A percentile compares a stretch with the other conserved stretches of the same genome.
phyloP scores from a whole-genome alignment of 1,140 invertebrate genomes.

The Dryas iulia region DNA sequence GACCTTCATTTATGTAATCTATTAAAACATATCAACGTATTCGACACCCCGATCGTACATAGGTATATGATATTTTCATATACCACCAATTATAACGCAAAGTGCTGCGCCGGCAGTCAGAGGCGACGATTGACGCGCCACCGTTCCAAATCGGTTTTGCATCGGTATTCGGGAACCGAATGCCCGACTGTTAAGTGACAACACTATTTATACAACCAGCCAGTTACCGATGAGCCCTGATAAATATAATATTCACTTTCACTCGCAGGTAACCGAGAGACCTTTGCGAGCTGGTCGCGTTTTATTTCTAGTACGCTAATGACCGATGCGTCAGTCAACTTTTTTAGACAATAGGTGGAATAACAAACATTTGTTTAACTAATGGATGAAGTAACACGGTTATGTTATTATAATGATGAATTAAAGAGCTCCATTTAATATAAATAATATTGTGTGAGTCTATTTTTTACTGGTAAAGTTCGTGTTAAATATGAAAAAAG shows the following conservation, averaged over 20 bases:
- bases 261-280: conserved; percentile 16
- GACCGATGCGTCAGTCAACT: conserved; percentile 47
- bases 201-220: conserved; percentile 46
- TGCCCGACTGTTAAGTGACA: conserved; percentile 45
- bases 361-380: conserved; percentile 46
- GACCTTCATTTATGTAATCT: no score
- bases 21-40: no score
- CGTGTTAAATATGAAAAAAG: no score
- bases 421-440: conserved; percentile 15
- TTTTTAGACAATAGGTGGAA: conserved; percentile 38
- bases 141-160: conserved; percentile 45
- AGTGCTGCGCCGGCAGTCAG: conserved; percentile 30
- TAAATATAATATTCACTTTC: background rate
- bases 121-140: conserved; percentile 44
- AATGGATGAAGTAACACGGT: conserved; percentile 36
- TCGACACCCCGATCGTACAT: no score
- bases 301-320: conserved; percentile 52
- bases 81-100: conserved; percentile 28
- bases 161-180: conserved; percentile 51
- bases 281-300: conserved; percentile 29
- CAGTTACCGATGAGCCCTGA: conserved; percentile 29
- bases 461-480: background rate
- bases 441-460: background rate
- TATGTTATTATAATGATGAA: conserved; percentile 19
- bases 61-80: conserved; percentile 16